These are phyloP conservation scores for Macrotis lagotis DNA, from an alignment of 2,113 vertebrate species.

Conservation along the genomic window DNA sequence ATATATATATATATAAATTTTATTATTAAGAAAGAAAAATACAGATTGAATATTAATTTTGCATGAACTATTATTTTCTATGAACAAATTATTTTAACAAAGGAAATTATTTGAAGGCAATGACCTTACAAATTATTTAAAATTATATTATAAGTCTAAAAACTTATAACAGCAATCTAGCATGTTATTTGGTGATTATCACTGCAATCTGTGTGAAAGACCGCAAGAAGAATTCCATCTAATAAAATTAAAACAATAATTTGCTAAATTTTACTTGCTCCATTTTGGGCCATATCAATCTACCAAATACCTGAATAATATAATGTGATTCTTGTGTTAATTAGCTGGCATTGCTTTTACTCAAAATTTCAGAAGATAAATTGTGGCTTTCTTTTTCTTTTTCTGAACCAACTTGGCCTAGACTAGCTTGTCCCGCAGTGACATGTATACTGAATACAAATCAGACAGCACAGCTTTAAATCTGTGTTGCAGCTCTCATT, in stretches of 20 bases:
- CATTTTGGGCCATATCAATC: constrained; percentile 72
- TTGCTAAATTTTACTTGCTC: constrained; percentile 63
- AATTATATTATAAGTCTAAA: constrained; percentile 56
- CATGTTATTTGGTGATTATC: constrained; percentile 30
- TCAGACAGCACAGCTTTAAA: constrained; percentile 89
- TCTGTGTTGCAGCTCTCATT: constrained; percentile 92
- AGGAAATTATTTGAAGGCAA: constrained; percentile 59
- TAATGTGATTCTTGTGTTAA: constrained; percentile 80
- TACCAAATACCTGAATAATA: constrained; percentile 58
- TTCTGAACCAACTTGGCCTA: constrained; percentile 83
- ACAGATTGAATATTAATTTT: constrained; percentile 27
- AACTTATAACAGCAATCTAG: neutral
- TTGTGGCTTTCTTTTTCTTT: constrained; percentile 81
- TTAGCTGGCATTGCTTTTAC: constrained; percentile 80
- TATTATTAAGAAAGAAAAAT: constrained; percentile 22
- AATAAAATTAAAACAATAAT: constrained; percentile 28
- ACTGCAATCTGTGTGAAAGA: neutral
- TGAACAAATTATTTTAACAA: constrained; percentile 39
- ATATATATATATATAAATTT: no score
- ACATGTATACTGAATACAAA: constrained; percentile 97
- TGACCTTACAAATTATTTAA: constrained; percentile 53
- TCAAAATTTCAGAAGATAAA: constrained; percentile 80
- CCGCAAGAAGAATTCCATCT: constrained; percentile 48
- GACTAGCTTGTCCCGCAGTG: constrained; percentile 91
- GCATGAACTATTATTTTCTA: constrained; percentile 26